Conservation (phyloP, 1,140 invertebrate genomes). For the Bilobella aurantiaca region DNA sequence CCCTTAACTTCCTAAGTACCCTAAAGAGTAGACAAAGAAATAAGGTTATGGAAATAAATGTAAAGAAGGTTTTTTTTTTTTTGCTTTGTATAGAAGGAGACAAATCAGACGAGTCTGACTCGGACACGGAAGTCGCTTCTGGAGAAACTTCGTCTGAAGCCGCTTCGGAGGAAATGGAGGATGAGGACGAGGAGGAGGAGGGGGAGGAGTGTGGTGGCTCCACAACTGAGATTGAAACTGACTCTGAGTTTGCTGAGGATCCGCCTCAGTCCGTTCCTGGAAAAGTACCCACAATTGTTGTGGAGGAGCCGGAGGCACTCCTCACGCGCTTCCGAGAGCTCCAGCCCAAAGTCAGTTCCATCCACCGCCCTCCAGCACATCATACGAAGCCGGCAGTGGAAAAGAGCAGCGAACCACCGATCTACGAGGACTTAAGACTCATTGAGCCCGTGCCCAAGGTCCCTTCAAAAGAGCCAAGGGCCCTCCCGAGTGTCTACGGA, state of each 20-base stretch:
- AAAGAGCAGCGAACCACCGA: background rate
- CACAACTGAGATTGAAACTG: constrained; percentile 79
- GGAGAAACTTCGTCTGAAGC: constrained; percentile 42
- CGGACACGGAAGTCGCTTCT: constrained; percentile 32
- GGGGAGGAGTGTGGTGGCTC: constrained; percentile 58
- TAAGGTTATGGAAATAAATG: no score
- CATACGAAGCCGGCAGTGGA: background rate
- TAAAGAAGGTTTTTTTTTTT: no score
- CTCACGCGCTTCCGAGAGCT: constrained; percentile 18
- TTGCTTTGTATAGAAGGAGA: constrained; percentile 1
- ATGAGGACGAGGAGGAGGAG: constrained; percentile 52
- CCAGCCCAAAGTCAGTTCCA: background rate
- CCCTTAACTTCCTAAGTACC: no score
- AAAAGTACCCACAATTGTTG: constrained; percentile 41
- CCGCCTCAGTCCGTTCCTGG: constrained; percentile 35
- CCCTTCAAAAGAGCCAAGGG: constrained; percentile 6
- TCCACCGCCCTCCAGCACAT: background rate
- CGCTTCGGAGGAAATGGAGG: constrained; percentile 51
- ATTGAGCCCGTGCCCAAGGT: constrained; percentile 26
- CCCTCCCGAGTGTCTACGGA: constrained; percentile 22
- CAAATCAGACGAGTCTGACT: constrained; percentile 25
- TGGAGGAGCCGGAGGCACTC: constrained; percentile 37
- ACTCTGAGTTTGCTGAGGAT: constrained; percentile 79
- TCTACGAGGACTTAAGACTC: constrained; percentile 11
- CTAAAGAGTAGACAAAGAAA: no score